These are phyloP conservation scores for Eolophus roseicapilla DNA, from an alignment of 2,113 vertebrate genomes.

Conservation along the genomic window DNA sequence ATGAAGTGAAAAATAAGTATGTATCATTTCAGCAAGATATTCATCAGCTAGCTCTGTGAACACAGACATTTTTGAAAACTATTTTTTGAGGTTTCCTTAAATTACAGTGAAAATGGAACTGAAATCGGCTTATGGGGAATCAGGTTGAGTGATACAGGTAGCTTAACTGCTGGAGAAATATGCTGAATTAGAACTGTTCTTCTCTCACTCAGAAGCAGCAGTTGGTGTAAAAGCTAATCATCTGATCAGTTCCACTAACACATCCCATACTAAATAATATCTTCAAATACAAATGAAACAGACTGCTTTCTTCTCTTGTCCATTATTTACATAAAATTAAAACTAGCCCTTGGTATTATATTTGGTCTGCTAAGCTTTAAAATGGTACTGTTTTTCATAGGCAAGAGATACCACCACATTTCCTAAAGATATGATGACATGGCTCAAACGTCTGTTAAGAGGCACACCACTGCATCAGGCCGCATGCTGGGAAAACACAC, in stretches of 20 bases:
- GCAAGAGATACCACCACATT: fast-evolving
- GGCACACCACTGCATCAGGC: not conserved
- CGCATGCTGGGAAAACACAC: not conserved
- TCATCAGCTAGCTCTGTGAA: not conserved
- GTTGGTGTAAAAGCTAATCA: not conserved
- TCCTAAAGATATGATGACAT: not conserved
- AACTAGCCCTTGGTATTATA: not conserved
- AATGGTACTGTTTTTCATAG: fast-evolving
- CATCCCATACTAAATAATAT: not conserved
- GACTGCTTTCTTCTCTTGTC: not conserved
- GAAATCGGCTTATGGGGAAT: not conserved
- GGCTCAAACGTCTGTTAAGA: not conserved
- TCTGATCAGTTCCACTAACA: not conserved
- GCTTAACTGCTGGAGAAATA: not conserved
- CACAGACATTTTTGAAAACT: not conserved
- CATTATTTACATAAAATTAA: not conserved
- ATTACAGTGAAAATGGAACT: not conserved
- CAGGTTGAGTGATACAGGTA: not conserved
- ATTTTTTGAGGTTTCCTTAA: not conserved
- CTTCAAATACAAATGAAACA: not conserved
- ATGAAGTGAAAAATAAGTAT: not conserved
- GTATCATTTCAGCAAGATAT: not conserved
- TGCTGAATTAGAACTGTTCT: not conserved
- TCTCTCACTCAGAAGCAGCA: not conserved
- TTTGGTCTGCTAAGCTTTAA: not conserved